Evolutionary conservation across 2,888 invertebrate species (phyloP).

Genomic region (Sesamia inferens): DNA sequence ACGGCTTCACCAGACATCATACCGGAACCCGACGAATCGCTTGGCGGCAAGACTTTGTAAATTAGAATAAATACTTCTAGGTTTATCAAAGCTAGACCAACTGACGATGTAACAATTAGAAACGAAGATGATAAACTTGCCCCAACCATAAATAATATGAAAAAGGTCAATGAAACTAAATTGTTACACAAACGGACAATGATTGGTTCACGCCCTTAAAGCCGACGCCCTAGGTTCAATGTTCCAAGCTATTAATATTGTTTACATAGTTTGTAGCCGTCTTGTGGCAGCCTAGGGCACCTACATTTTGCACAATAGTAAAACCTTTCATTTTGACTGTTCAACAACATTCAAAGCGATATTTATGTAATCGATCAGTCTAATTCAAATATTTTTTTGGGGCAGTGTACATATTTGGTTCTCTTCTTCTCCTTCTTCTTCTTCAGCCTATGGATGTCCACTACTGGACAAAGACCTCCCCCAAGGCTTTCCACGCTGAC

Average conservation of each 20-base stretch:
- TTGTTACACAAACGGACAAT: constrained; percentile 38
- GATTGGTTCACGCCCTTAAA: constrained; percentile 53
- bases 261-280: constrained; percentile 4
- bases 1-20: too few relatives aligned
- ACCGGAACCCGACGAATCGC: too few relatives aligned
- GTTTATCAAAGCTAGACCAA: background rate
- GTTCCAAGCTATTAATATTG: constrained; percentile 20
- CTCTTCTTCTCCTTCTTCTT: too few relatives aligned
- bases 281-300: background rate
- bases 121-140: constrained; percentile 7
- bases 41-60: too few relatives aligned
- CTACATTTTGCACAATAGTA: background rate
- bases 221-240: constrained; percentile 42
- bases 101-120: background rate
- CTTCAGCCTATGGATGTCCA: too few relatives aligned
- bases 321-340: background rate
- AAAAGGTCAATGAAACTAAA: constrained; percentile 54
- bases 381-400: background rate
- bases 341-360: background rate
- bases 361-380: background rate
- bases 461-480: too few relatives aligned
- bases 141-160: constrained; percentile 30
- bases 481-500: too few relatives aligned
- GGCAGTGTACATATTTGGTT: too few relatives aligned
- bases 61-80: background rate